Evolutionary conservation across 1,140 invertebrate species (phyloP), one percentile per base, ranked within the genome.

Genomic region (Centruroides sculpturatus): DNA sequence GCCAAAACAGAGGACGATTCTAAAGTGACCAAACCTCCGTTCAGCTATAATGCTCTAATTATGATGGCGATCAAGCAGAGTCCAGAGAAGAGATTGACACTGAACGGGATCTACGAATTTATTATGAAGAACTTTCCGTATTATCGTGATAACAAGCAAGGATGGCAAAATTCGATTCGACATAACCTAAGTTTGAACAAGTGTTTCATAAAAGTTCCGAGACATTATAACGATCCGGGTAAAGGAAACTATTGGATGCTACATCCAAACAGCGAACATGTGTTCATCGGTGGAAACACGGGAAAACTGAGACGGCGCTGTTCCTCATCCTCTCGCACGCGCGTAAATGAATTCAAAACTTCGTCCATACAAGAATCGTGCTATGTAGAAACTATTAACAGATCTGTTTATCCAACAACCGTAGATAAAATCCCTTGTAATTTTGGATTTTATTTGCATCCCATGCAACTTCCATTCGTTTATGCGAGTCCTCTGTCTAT

Each of bases 31-130:
- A 95, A 96, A 69, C 95, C 95, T 0, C 89, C 92, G 0, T 98
- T 91, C 74, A 94, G 90, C 70, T 98, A 98, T 78, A 98, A 98
- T 76, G 93, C 94, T 0, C 80, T 98, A 10, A 98, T 99, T 69
- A 98, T 98, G 92, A 98, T 98, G 93, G 95, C 95, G 10, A 97
- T 98, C 13, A 77, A 90, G 5, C 85, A 90, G 66, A 93, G 89
- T 70, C 85, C 85, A 0, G 90, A 95, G 68, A 96, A 95, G 71
- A 77, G 92, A 12, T 79, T 98, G 3, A 98, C 95, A 0, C 76
- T 98, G 0, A 98, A 95, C 72, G 94, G 93, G 34, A 98, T 98
- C 68, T 98, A 98, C 76, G 94, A 98, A 71, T 98, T 93, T 74
- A 98, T 98, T 63, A 97, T 97, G 89, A 85, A 85, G 62, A 90